Evolutionary conservation across 2,113 vertebrate species (phyloP), one percentile per base, ranked within the genome.

Genomic region (Cephalopterus ornatus): DNA sequence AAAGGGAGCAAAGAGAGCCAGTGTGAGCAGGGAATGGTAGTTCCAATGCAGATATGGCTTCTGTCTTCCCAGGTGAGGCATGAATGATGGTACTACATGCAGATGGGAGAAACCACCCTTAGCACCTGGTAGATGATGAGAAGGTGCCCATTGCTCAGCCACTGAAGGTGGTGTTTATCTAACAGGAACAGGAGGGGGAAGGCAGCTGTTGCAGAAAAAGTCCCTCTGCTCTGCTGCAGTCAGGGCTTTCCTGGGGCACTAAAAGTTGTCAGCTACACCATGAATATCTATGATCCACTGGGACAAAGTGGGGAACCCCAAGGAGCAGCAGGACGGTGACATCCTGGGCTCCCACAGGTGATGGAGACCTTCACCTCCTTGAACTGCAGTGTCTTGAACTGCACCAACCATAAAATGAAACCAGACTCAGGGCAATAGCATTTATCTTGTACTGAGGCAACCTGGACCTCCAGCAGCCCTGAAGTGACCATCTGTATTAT

Each of bases 391-490:
- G 41, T 66, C 50, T 66, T 61, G 76, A 49, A 12, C n/a, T 66
- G n/a, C 37, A 8, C 6, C 23, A 42, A 37, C 12, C n/a, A 6
- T 12, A 4, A 41, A 56, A 32, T 27, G 21, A 23, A 76, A 35
- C 0, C 0, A 27, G 41, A 8, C 26, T 11, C 41, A 32, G 8
- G 14, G 55, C 15, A 39, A 9, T 33, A 32, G 26, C 27, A 42
- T 63, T 90, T 19, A 27, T 70, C 27, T 22, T 49, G 0, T 24
- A 33, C 8, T 42, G 83, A 28, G n/a, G 33, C 12, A 61, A 21
- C 33, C 14, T 8, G 3, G 55, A 33, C 12, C 17, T 8, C 18
- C 44, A 1, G 5, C 7, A 58, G 39, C 37, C 28, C 47, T 63
- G 11, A 67, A 86, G 63, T 14, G 19, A 76, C 33, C 33, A 6